Evolutionary conservation across 2,888 invertebrate genomes (phyloP), one percentile per base, ranked within the genome.

Genomic region (Mythimna vitellina): DNA sequence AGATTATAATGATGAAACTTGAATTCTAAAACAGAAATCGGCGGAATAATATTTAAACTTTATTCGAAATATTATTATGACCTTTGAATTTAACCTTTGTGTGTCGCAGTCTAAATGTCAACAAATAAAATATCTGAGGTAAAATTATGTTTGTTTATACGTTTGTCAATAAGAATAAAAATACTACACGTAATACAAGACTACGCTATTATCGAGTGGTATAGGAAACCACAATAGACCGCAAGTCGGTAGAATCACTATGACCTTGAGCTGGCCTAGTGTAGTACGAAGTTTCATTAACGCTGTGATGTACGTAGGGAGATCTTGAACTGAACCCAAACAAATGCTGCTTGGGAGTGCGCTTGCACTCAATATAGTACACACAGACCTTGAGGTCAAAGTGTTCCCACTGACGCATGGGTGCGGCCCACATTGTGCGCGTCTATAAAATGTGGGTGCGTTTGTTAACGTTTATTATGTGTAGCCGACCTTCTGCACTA

Each of bases 331-430:
- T 14, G 14, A 32, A 3, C 7, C 38, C 38, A 60, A 38, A 38
- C 38, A 22, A 38, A 38, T 38, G 60, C 22, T 8, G 60, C 8
- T 14, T 22, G 22, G 7, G 14, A 60, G 60, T 60, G 14, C 38
- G 60, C 8, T 14, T 60, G 60, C 22, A 60, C 60, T 60, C 14
- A 8, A 35, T 14, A 1, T 38, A 38, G 12, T 20, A 32, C 3
- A 7, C n/a, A 20, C 7, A 60, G 57, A 60, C 38, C 38, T 38
- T 38, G 38, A 60, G 60, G 60, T 60, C 60, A 60, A 60, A 38
- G 38, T 38, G 38, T 38, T 22, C 38, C 38, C 60, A n/a, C 2
- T 35, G 57, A 58, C 35, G 58, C 58, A 35, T 14, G 22, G 60
- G 60, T 38, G 60, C 22, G 38, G 60, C 22, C 22, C 14, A 22